These are phyloP conservation scores for Poliocrania exsul DNA, from an alignment of 2,797 vertebrate genomes.

Conservation along the genomic window DNA sequence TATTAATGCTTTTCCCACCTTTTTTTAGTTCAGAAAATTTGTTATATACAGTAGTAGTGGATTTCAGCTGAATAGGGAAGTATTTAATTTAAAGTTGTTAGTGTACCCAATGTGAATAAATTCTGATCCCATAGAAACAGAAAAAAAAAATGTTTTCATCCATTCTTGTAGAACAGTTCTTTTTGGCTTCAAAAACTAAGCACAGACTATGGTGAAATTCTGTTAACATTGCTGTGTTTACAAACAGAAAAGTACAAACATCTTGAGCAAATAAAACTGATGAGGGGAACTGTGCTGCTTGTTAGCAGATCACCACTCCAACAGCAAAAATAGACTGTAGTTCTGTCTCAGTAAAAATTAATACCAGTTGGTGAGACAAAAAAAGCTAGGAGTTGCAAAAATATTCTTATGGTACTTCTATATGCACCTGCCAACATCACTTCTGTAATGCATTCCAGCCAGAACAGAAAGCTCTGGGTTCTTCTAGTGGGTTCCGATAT, in stretches of 20 bases:
- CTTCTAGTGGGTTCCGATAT: background rate
- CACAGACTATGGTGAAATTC: background rate
- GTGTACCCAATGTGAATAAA: background rate
- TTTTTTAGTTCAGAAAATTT: background rate
- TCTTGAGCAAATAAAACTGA: conserved; percentile 17
- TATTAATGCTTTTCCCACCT: background rate
- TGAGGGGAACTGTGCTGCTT: background rate
- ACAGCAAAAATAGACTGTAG: background rate
- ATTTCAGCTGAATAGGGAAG: conserved; percentile 16
- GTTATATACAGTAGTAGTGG: background rate
- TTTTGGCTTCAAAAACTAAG: background rate
- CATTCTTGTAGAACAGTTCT: background rate
- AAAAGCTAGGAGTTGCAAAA: background rate
- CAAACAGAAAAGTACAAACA: conserved; percentile 19
- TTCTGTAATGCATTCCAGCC: background rate
- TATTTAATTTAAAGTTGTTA: background rate
- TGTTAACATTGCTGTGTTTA: background rate
- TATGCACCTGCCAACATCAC: background rate
- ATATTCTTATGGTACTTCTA: background rate
- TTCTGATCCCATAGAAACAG: background rate
- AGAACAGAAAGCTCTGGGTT: background rate
- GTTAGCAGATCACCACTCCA: background rate
- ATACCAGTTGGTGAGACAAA: background rate
- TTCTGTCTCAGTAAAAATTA: background rate
- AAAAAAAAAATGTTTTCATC: background rate